Percentiles rank a stretch among this genome's conserved stretches.
These are phyloP conservation scores for Callorhinus ursinus DNA, from an alignment of 2,113 vertebrate species.

Conservation along the genomic window DNA sequence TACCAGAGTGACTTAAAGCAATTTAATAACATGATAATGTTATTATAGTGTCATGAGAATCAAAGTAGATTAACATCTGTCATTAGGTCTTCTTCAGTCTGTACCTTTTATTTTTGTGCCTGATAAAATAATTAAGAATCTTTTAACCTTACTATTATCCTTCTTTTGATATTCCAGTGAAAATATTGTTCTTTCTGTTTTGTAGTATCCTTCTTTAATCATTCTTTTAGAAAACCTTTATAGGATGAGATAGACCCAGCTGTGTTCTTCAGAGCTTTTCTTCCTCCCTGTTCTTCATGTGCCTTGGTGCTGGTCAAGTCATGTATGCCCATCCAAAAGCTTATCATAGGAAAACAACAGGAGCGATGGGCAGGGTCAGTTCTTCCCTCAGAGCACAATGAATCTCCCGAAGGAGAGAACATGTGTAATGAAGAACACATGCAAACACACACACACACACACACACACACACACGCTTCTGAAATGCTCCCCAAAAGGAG, in stretches of 20 bases:
- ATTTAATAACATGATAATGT: constrained; percentile 52
- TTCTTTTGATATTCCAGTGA: constrained; percentile 22
- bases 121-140: constrained; percentile 59
- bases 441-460: background rate
- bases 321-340: background rate
- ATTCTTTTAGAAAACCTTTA: background rate
- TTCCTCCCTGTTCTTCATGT: background rate
- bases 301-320: background rate
- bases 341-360: background rate
- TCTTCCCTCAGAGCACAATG: background rate
- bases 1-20: constrained; percentile 49
- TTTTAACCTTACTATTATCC: background rate
- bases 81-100: constrained; percentile 56
- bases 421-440: background rate
- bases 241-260: background rate
- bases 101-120: constrained; percentile 40
- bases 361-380: background rate
- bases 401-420: background rate
- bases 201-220: background rate
- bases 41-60: constrained; percentile 35
- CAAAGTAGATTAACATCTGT: constrained; percentile 59
- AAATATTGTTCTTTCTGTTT: background rate
- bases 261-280: background rate
- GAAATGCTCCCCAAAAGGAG: background rate
- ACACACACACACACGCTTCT: background rate